Base-by-base conservation (phyloP, 1,140 invertebrate genomes). In the Tetragnatha versicolor region DNA sequence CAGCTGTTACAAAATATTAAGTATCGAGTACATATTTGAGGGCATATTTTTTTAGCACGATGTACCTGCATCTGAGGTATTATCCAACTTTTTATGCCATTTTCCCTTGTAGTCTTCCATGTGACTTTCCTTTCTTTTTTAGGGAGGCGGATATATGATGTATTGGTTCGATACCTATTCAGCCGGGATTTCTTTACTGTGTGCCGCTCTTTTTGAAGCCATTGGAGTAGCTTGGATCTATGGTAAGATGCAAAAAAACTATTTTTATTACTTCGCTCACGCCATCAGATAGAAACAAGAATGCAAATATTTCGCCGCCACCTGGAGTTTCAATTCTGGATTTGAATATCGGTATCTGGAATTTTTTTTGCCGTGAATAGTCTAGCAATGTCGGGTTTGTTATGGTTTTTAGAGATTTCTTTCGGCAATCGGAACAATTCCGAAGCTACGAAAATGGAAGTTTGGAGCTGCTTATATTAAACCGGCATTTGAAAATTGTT, bases 211-310 rank as follows among this genome's bases (percentile, higher is more conserved):
- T 14, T 86, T 85, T 66, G 85, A 88, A 80, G 85, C 87, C 7
- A 82, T 88, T 22, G 87, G 85, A n/a, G 85, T 88, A 10, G 84
- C 83, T 22, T 88, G 88, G 87, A 84, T 88, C 78, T 88, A 88
- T 80, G 88, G 88, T 88, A 82, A 82, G 81, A 58, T 35, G 6
- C n/a, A 17, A 22, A 4, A 60, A 3, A 29, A n/a, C 27, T 66
- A 9, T 42, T 42, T 42, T 70, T 55, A 37, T 35, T n/a, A 33
- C 20, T n/a, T n/a, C n/a, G n/a, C 42, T 25, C 25, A 42, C 10
- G 27, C 37, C 14, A 33, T 33, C 22, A n/a, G 1, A 31, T 5
- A 2, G 20, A n/a, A 9, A 2, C 20, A 58, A 58, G 31, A 31
- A 31, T 58, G 9, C 1, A 65, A 35, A 60, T 39, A 22, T 29